These are phyloP conservation scores for Drosophila repletoides DNA, from an alignment of 1,140 invertebrate genomes.

Conservation along the genomic window DNA sequence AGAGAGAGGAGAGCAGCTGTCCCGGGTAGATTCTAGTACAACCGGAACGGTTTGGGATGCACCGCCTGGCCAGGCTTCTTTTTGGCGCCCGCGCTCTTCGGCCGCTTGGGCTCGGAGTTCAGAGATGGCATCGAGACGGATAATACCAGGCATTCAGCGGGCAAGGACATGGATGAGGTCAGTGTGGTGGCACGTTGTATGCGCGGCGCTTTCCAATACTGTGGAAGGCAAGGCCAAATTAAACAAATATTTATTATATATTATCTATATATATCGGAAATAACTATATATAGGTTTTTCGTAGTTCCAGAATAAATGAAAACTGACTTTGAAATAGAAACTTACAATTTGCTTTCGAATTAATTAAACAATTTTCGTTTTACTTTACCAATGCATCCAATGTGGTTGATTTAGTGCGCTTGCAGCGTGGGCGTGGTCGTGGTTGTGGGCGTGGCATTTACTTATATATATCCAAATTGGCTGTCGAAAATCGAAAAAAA, in stretches of 20 bases:
- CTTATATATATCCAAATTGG: slow-evolving; percentile 49
- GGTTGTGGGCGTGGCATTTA: slow-evolving; percentile 49
- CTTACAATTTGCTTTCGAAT: slow-evolving; percentile 70
- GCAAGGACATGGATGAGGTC: slow-evolving; percentile 81
- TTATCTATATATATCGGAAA: neutral
- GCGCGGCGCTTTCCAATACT: slow-evolving; percentile 79
- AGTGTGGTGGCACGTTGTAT: slow-evolving; percentile 78
- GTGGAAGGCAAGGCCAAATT: slow-evolving; percentile 9
- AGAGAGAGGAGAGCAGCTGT: neutral
- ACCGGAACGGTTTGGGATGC: slow-evolving; percentile 79
- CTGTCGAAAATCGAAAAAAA: slow-evolving; percentile 47
- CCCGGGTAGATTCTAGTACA: slow-evolving; percentile 61
- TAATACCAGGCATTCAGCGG: slow-evolving; percentile 79
- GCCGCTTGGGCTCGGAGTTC: slow-evolving; percentile 71
- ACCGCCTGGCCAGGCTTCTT: slow-evolving; percentile 74
- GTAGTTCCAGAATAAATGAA: slow-evolving; percentile 4
- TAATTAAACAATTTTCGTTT: slow-evolving; percentile 54
- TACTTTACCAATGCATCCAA: slow-evolving; percentile 73
- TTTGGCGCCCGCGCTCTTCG: slow-evolving; percentile 78
- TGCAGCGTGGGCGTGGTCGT: no score
- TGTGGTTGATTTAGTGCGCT: slow-evolving; percentile 66
- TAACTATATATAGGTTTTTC: neutral
- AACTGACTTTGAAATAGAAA: slow-evolving; percentile 63
- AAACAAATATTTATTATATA: neutral
- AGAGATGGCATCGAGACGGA: slow-evolving; percentile 81